phyloP scores from a whole-genome alignment of 2,888 invertebrate species.

The Cephus runcator region DNA sequence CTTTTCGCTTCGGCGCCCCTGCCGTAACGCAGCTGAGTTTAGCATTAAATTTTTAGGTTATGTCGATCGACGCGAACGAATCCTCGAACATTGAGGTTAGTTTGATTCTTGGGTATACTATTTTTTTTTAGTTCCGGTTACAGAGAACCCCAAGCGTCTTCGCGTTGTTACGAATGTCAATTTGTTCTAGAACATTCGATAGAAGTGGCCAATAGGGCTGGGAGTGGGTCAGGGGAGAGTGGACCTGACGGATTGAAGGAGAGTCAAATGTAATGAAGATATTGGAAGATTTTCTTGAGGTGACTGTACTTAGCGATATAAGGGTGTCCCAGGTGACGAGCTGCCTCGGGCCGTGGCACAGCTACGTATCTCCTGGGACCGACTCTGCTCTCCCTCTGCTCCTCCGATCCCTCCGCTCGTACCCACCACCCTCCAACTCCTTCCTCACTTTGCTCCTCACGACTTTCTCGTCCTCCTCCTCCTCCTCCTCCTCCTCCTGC shows the following conservation, averaged over 20 bases:
- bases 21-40: not conserved
- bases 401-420: constrained; percentile 24
- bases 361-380: constrained; percentile 59
- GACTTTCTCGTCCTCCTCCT: constrained; percentile 8
- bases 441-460: constrained; percentile 7
- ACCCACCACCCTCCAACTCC: constrained; percentile 14
- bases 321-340: constrained; percentile 63
- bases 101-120: not conserved
- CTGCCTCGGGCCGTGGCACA: constrained; percentile 60
- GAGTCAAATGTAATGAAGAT: not conserved
- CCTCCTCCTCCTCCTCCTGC: constrained; percentile 2
- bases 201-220: not conserved
- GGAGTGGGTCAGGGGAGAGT: not conserved
- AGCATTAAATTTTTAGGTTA: not conserved
- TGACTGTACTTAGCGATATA: constrained; percentile 62
- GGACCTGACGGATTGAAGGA: not conserved
- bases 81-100: not conserved
- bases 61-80: too few relatives aligned
- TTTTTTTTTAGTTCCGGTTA: not conserved
- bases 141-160: not conserved
- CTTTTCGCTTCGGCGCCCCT: not conserved
- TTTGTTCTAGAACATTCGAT: not conserved
- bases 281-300: constrained; percentile 45
- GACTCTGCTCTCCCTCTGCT: constrained; percentile 41
- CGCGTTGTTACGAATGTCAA: not conserved